phyloP scores from a whole-genome alignment of 2,113 vertebrate species.

The Gobius niger region DNA sequence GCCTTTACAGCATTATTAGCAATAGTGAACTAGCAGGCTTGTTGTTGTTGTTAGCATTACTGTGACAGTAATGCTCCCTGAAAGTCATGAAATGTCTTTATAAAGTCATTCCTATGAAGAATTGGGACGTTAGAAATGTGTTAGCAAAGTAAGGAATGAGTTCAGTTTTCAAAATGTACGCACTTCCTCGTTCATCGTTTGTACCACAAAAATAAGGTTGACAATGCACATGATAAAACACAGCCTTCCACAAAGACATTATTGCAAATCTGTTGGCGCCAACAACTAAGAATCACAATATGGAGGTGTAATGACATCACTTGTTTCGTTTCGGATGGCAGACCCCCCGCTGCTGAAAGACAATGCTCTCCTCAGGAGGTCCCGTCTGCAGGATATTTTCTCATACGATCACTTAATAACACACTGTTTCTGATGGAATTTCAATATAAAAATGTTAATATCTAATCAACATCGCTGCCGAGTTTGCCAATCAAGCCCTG shows the following conservation, averaged over 20 bases:
- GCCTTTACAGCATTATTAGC: too few relatives aligned
- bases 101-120: too few relatives aligned
- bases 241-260: slow-evolving; percentile 32
- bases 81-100: too few relatives aligned
- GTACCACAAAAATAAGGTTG: not conserved
- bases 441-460: slow-evolving; percentile 70
- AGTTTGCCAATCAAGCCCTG: slow-evolving; percentile 68
- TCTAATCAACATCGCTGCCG: slow-evolving; percentile 71
- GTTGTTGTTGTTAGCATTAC: too few relatives aligned
- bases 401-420: slow-evolving; percentile 80
- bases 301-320: slow-evolving; percentile 84
- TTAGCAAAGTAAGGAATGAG: too few relatives aligned
- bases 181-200: not conserved
- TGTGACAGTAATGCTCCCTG: too few relatives aligned
- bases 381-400: slow-evolving; percentile 62
- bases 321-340: slow-evolving; percentile 78
- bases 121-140: too few relatives aligned
- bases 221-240: slow-evolving; percentile 42
- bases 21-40: too few relatives aligned
- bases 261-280: slow-evolving; percentile 36
- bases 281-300: slow-evolving; percentile 76
- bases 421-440: slow-evolving; percentile 73
- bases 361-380: slow-evolving; percentile 71
- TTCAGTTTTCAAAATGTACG: too few relatives aligned
- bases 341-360: slow-evolving; percentile 77